phyloP scores from a whole-genome alignment of 2,888 invertebrate genomes.

The Synanthedon myopaeformis region DNA sequence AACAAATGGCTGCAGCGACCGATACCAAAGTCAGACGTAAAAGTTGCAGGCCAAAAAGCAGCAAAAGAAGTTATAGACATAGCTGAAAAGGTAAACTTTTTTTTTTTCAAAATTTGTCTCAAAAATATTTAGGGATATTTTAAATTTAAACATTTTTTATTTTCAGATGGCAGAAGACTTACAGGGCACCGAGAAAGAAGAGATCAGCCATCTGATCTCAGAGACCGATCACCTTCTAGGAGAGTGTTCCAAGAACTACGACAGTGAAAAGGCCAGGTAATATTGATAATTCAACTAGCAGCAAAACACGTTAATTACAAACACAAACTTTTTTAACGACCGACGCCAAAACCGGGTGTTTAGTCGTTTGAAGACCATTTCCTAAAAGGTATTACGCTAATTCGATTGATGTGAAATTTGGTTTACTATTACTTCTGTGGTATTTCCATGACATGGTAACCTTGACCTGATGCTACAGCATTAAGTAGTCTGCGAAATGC shows the following conservation, averaged over 20 bases:
- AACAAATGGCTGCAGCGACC: slow-evolving; percentile 42
- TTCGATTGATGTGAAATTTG: too few species aligned
- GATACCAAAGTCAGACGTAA: slow-evolving; percentile 26
- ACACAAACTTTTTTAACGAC: too few species aligned
- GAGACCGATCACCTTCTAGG: slow-evolving; percentile 35
- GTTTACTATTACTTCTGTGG: too few species aligned
- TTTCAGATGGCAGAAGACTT: slow-evolving; percentile 36
- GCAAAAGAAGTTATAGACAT: slow-evolving; percentile 32
- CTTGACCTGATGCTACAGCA: too few species aligned
- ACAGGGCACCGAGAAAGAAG: slow-evolving; percentile 37
- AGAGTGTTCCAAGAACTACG: slow-evolving; percentile 33
- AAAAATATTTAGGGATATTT: neutral
- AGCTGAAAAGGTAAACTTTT: slow-evolving; percentile 32
- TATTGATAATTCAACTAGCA: too few species aligned
- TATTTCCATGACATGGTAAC: too few species aligned
- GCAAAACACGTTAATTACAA: too few species aligned
- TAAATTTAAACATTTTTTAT: neutral
- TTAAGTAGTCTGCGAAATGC: too few species aligned
- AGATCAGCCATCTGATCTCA: slow-evolving; percentile 27
- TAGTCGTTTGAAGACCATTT: too few species aligned
- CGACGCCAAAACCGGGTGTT: too few species aligned
- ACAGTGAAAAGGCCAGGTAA: slow-evolving; percentile 42
- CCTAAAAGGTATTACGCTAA: too few species aligned
- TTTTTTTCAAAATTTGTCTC: too few species aligned
- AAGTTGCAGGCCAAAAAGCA: slow-evolving; percentile 32